Conservation (phyloP, 2,797 vertebrate species). For the Tenualosa thibaudeaui region DNA sequence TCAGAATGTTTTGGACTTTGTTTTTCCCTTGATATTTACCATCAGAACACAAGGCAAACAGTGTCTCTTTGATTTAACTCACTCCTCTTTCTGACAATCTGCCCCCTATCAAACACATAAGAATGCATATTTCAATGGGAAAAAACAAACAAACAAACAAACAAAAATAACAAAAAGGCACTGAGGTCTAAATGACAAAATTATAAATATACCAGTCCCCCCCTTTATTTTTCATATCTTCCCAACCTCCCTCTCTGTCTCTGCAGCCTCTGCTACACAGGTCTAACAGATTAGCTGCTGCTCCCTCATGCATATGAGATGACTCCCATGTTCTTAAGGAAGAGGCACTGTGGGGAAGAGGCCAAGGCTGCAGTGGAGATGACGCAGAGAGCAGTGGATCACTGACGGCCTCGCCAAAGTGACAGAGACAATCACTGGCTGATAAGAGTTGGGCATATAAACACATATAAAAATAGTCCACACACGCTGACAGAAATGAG, state of each 20-base stretch:
- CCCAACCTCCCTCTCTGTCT: constrained; percentile 28
- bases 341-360: neutral
- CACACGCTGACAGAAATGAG: neutral
- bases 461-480: neutral
- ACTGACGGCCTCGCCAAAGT: neutral
- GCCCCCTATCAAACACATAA: constrained; percentile 30
- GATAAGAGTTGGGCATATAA: neutral
- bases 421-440: neutral
- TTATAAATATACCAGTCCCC: neutral
- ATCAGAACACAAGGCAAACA: neutral
- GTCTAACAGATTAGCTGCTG: constrained; percentile 14
- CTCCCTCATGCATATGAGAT: constrained; percentile 43
- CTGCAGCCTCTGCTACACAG: constrained; percentile 33
- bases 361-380: neutral
- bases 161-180: neutral
- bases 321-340: constrained; percentile 32
- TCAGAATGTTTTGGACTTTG: constrained; percentile 47
- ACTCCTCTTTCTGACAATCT: constrained; percentile 15
- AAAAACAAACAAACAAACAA: neutral
- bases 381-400: neutral
- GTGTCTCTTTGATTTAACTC: neutral
- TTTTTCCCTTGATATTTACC: constrained; percentile 45
- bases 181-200: constrained; percentile 32
- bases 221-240: constrained; percentile 25
- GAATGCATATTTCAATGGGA: neutral